Percentiles rank a stretch among this genome's conserved stretches.
Conservation (phyloP, 2,113 vertebrate species). For the Bothrops jararaca region DNA sequence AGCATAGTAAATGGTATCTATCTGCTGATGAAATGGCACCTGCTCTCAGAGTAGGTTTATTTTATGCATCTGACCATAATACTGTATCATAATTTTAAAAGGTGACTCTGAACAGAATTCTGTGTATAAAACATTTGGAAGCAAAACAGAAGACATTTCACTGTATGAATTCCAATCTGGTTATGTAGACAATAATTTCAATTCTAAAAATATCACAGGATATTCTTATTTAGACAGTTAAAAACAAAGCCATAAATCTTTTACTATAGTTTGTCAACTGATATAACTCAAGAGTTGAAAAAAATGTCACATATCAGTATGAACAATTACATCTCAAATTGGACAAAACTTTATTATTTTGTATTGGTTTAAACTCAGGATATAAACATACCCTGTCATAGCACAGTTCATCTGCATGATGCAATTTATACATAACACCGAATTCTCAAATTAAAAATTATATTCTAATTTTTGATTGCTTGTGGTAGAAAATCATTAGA, state of each 20-base stretch:
- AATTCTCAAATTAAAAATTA: background rate
- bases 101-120: background rate
- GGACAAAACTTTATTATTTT: conserved; percentile 8
- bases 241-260: background rate
- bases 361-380: background rate
- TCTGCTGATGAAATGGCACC: background rate
- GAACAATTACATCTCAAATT: conserved; percentile 5
- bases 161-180: background rate
- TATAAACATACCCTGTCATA: background rate
- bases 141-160: background rate
- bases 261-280: background rate
- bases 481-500: background rate
- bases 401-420: background rate
- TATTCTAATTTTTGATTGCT: background rate
- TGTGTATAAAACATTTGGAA: background rate
- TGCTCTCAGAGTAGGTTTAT: background rate
- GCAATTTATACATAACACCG: background rate
- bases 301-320: background rate
- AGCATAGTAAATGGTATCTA: background rate
- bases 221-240: background rate
- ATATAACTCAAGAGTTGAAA: background rate
- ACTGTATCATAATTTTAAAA: background rate
- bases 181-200: background rate
- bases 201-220: background rate
- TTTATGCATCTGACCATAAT: background rate